Base-by-base conservation (phyloP, 2,113 vertebrate genomes). In the Erpornis zantholeuca region DNA sequence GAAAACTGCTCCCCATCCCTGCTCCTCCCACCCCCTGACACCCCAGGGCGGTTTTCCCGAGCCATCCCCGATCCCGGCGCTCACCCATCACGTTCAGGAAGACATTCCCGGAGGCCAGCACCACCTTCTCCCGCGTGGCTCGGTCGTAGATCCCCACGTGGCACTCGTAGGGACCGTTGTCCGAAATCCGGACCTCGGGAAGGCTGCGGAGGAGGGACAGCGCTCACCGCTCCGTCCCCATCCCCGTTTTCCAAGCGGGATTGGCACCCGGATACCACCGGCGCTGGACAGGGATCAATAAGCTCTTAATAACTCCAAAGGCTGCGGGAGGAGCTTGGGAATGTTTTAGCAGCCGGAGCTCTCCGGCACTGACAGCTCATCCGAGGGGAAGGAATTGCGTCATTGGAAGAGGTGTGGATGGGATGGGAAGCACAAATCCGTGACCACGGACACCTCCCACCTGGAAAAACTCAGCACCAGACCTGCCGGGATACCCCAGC, bases 141-240 rank as follows among this genome's bases (percentile, higher is more conserved):
- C 98, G 97, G 97, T 99, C 99, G 0, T 99, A 99, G 95, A 99
- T 98, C 25, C 99, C 99, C 92, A 99, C 99, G 3, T 99, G 99
- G 84, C 99, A 99, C 94, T 99, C 99, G 2, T 99, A 99, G 49
- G 99, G 98, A 19, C 99, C 99, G 0, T 98, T 99, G 94, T 99
- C 99, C 0, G 98, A 98, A 94, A 99, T 98, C 35, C 98, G 98
- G 59, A 99, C 99, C 94, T 99, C 99, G 0, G 99, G 99, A 23
- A 99, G 98, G 94, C 99, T 99, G 97, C 2, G 42, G 92, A 65
- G 52, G 45, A 75, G 40, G 87, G 35, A 69, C 42, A n/a, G 77
- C 2, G 0, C 42, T 96, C 83, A 83, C 7, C 24, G 0, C 38
- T 31, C 50, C 69, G 11, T 8, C 76, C 88, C 12, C 1, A 33